phyloP scores from a whole-genome alignment of 2,888 invertebrate genomes.

The Agelastica alni region DNA sequence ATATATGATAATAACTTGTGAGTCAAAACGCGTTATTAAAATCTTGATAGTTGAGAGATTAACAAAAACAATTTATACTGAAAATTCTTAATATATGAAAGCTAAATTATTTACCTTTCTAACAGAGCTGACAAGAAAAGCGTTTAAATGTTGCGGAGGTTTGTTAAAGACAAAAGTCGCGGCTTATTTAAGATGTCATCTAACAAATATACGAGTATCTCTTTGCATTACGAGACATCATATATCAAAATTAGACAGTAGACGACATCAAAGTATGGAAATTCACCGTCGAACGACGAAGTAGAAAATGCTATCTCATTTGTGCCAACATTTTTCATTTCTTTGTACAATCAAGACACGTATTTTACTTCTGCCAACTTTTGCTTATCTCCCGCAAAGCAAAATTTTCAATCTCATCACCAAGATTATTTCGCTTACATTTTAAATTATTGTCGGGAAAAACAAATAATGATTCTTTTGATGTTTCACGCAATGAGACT shows the following conservation, averaged over 20 bases:
- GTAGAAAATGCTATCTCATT: slow-evolving; percentile 20
- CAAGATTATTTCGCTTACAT: slow-evolving; percentile 6
- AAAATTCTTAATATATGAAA: too few species aligned
- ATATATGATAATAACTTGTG: too few species aligned
- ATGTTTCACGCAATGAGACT: not conserved
- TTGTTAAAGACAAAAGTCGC: too few species aligned
- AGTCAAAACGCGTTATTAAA: too few species aligned
- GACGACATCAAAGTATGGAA: slow-evolving; percentile 16
- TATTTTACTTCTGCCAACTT: slow-evolving; percentile 14
- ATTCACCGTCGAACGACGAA: slow-evolving; percentile 9
- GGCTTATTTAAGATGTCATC: too few species aligned
- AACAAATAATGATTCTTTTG: slow-evolving; percentile 7
- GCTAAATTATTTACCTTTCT: too few species aligned
- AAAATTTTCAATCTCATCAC: slow-evolving; percentile 19
- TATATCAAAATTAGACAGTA: slow-evolving; percentile 11
- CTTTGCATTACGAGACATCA: slow-evolving; percentile 6
- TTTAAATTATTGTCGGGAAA: slow-evolving; percentile 5
- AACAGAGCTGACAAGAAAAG: too few species aligned
- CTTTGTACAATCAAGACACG: slow-evolving; percentile 23
- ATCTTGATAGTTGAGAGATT: too few species aligned
- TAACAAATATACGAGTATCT: too few species aligned
- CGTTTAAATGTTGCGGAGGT: too few species aligned
- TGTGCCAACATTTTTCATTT: slow-evolving; percentile 19
- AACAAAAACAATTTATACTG: too few species aligned
- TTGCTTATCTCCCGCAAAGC: slow-evolving; percentile 14